Evolutionary conservation across 2,797 vertebrate species (phyloP).

Genomic region (Smutsia gigantea): DNA sequence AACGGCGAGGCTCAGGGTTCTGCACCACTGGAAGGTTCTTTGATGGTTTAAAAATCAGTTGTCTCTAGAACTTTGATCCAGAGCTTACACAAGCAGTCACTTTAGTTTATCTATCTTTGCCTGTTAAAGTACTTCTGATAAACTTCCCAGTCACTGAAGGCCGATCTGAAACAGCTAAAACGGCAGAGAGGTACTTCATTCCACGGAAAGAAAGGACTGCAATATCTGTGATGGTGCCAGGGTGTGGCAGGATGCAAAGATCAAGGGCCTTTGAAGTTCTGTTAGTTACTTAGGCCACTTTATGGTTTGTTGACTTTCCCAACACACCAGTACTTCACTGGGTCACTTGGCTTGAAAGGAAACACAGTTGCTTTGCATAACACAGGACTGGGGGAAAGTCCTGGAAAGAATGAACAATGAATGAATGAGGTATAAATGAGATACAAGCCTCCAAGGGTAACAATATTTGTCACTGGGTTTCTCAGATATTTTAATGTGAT

Average conservation of each 20-base stretch:
- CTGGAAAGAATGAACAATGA: not conserved
- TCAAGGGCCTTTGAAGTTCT: constrained; percentile 72
- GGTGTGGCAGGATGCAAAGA: constrained; percentile 72
- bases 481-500: not conserved
- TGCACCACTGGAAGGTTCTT: not conserved
- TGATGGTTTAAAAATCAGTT: not conserved
- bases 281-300: constrained; percentile 53
- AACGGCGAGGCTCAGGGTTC: not conserved
- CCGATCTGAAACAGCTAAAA: constrained; percentile 24
- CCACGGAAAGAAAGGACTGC: constrained; percentile 40
- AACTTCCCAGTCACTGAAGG: not conserved
- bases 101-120: not conserved
- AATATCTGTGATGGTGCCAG: constrained; percentile 16
- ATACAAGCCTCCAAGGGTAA: constrained; percentile 34
- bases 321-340: constrained; percentile 39
- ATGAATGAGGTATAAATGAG: not conserved
- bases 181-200: not conserved
- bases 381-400: constrained; percentile 38
- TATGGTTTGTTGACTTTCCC: constrained; percentile 73
- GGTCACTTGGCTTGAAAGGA: constrained; percentile 68
- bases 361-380: constrained; percentile 48
- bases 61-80: not conserved
- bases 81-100: not conserved
- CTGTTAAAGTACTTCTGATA: constrained; percentile 26
- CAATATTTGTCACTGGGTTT: not conserved